Percentiles rank a stretch among this genome's conserved stretches.
Evolutionary conservation across 2,888 invertebrate genomes (phyloP).

Genomic region (Clivina fossor): DNA sequence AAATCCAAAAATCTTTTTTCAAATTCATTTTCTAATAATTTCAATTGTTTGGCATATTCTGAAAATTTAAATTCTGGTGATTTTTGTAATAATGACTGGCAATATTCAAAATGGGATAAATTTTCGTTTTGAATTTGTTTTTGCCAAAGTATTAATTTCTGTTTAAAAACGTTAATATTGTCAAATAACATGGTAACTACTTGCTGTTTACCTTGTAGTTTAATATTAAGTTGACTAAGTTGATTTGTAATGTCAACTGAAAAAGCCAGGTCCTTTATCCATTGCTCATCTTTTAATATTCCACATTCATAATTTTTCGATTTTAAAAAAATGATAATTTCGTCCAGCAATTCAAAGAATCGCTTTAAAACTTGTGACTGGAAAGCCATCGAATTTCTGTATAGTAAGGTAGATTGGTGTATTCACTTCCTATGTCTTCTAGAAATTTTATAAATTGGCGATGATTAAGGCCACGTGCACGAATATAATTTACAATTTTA

Average conservation of each 20-base stretch:
- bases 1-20: constrained; percentile 32
- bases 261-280: constrained; percentile 23
- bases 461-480: constrained; percentile 38
- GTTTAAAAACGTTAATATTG: constrained; percentile 23
- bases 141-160: constrained; percentile 23
- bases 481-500: constrained; percentile 38
- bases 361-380: constrained; percentile 38
- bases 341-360: constrained; percentile 17
- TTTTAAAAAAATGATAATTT: constrained; percentile 4
- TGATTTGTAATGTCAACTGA: constrained; percentile 22
- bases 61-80: constrained; percentile 12
- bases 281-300: constrained; percentile 27
- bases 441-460: constrained; percentile 38
- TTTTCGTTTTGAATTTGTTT: constrained; percentile 20
- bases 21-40: constrained; percentile 18
- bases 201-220: constrained; percentile 23
- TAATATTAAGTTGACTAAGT: constrained; percentile 24
- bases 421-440: constrained; percentile 37
- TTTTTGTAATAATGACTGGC: constrained; percentile 10
- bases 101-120: constrained; percentile 10
- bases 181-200: constrained; percentile 19
- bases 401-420: constrained; percentile 38
- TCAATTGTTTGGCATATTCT: not conserved
- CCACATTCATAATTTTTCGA: constrained; percentile 15
- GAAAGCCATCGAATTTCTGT: constrained; percentile 39